Evolutionary conservation across 92 coral and sea anemone genomes (phyloP), one percentile per base, ranked within the genome.

Genomic region (Paramuricea clavata): DNA sequence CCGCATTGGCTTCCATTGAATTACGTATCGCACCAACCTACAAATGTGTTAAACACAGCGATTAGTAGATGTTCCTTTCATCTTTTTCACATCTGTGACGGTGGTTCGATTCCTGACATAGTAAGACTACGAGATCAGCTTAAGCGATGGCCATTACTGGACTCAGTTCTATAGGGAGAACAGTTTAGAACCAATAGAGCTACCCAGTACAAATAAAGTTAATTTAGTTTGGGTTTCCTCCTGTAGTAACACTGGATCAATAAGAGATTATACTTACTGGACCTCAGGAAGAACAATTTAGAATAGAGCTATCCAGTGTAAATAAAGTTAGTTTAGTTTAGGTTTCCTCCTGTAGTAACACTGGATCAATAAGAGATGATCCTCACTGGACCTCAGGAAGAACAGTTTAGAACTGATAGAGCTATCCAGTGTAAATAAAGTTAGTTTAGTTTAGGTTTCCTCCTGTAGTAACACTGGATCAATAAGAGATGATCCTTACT

Each of bases 11-110:
- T 90, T 95, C 98, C 36, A 95, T 90, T 17, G 98, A 93, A 27
- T 82, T 83, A 39, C 89, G 89, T 8, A 95, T 89, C 49, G 93
- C 96, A 22, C 97, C 98, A 44, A 93, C 94, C 98, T 95, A 72
- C 65, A 74, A 83, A 25, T 31, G 49, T 10, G 28, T 34, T 32
- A 59, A 3, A 35, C 28, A 17, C 1, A 15, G 9, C 33, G 39
- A 43, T 17, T 1, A 25, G 16, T n/a, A 23, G 71, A 19, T 12
- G 71, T 1, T 12, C 27, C 71, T 23, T 64, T 17, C 10, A 39
- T 4, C 10, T 39, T 39, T 39, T 10, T 39, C 10, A 4, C 44
- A 4, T 4, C 10, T 4, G 44, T 39, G 10, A 39, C 44, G 10
- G 5, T 39, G 44, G 44, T 4, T 39, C 44, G 44, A 39, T 39